phyloP scores from a whole-genome alignment of 2,797 vertebrate genomes.

The Columba guinea region DNA sequence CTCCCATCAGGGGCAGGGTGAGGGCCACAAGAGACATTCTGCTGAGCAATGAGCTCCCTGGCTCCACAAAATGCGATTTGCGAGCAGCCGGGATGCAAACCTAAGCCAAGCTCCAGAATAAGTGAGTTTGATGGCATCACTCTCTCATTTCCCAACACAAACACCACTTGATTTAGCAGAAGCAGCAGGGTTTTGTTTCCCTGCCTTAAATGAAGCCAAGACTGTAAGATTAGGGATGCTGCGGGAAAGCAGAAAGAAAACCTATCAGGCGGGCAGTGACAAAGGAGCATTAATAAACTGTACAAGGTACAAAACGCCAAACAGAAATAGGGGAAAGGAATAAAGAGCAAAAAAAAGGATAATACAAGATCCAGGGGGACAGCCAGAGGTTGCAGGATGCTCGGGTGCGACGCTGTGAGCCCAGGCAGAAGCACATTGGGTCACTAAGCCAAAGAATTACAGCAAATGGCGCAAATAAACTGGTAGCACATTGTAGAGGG shows the following conservation, averaged over 20 bases:
- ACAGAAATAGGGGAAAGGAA: neutral
- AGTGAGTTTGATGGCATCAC: slow-evolving; percentile 59
- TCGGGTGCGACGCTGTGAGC: neutral
- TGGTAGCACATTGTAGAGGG: neutral
- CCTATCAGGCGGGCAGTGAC: slow-evolving; percentile 22
- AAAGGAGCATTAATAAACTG: slow-evolving; percentile 27
- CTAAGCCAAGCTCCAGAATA: neutral
- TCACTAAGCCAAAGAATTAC: neutral
- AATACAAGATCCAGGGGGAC: neutral
- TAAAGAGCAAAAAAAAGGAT: neutral
- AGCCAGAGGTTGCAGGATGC: neutral
- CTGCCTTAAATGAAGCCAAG: neutral
- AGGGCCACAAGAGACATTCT: neutral
- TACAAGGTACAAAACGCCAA: neutral
- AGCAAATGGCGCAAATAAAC: slow-evolving; percentile 42
- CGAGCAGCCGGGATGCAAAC: neutral
- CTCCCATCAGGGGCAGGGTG: neutral
- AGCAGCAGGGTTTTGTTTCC: slow-evolving; percentile 41
- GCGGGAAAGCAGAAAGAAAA: slow-evolving; percentile 40
- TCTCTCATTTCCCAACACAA: slow-evolving; percentile 64
- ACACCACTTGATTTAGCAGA: slow-evolving; percentile 62
- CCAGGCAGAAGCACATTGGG: neutral
- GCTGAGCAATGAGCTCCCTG: neutral
- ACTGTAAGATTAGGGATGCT: slow-evolving; percentile 36
- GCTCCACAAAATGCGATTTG: neutral